A percentile compares a stretch with the other conserved stretches of the same genome.
These are phyloP conservation scores for Drosophila birchii DNA, from an alignment of 2,888 invertebrate species.

Conservation along the genomic window DNA sequence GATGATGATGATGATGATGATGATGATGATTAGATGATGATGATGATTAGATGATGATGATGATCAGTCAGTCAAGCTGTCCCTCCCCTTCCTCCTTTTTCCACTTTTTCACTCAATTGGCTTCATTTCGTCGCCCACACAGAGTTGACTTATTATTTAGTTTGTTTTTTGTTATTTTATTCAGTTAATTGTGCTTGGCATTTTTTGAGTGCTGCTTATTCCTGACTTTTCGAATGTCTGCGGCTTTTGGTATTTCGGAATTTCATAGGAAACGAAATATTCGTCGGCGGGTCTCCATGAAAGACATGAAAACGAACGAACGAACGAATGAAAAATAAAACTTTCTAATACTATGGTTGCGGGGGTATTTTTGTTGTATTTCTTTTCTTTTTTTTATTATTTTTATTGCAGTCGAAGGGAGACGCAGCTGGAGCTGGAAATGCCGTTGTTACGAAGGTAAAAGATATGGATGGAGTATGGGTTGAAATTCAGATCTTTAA, in stretches of 20 bases:
- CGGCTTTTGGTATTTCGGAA: constrained; percentile 24
- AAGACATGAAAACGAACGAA: constrained; percentile 8
- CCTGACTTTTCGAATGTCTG: constrained; percentile 24
- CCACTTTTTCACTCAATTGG: constrained; percentile 30
- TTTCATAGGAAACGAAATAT: constrained; percentile 31
- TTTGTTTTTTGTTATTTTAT: constrained; percentile 7
- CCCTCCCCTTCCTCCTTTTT: neutral
- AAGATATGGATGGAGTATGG: neutral
- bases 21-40: constrained; percentile 6
- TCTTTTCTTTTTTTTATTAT: constrained; percentile 1
- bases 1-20: constrained; percentile 21
- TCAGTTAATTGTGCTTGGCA: constrained; percentile 38
- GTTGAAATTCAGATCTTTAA: neutral
- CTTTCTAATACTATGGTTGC: constrained; percentile 49
- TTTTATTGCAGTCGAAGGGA: constrained; percentile 27
- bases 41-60: constrained; percentile 12
- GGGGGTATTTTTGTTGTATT: constrained; percentile 8
- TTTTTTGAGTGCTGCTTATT: constrained; percentile 25
- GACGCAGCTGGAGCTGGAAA: constrained; percentile 16
- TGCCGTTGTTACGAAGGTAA: neutral
- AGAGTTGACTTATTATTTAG: constrained; percentile 16
- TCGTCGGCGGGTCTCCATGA: constrained; percentile 14
- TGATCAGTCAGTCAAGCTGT: constrained; percentile 7
- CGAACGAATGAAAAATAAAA: constrained; percentile 23
- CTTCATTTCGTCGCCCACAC: constrained; percentile 46